Evolutionary conservation across 2,797 vertebrate genomes (phyloP).

Genomic region (Cyclura pinguis): DNA sequence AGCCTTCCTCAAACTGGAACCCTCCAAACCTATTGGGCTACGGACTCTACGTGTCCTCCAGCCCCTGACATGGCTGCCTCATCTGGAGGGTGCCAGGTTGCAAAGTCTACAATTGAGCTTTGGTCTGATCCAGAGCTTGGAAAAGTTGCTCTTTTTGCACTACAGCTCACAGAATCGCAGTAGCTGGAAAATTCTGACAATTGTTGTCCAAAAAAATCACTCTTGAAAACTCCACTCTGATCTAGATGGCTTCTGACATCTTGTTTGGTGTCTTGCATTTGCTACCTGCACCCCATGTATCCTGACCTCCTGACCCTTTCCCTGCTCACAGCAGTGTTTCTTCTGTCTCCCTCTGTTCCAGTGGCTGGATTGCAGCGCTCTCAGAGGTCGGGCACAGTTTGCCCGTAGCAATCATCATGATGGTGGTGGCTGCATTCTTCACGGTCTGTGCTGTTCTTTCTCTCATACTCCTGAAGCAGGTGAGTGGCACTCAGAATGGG

Average conservation of each 20-base stretch:
- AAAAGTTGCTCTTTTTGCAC: background rate
- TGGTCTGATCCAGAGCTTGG: background rate
- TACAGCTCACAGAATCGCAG: background rate
- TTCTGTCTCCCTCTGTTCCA: constrained; percentile 58
- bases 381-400: fast-evolving
- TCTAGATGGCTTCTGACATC: too few relatives aligned
- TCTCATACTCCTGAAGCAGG: constrained; percentile 92
- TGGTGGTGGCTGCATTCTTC: constrained; percentile 92
- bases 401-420: constrained; percentile 89
- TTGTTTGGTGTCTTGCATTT: too few relatives aligned
- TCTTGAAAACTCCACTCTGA: too few relatives aligned
- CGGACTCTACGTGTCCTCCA: background rate
- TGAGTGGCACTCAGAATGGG: constrained; percentile 64
- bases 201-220: background rate
- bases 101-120: background rate
- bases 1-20: background rate
- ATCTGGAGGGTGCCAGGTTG: background rate
- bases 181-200: background rate
- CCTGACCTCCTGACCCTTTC: background rate
- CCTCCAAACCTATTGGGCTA: background rate
- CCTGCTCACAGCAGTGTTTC: fast-evolving
- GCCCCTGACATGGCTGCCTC: background rate
- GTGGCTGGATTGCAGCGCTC: constrained; percentile 92
- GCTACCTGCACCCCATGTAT: background rate
- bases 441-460: constrained; percentile 87